Evolutionary conservation across 2,113 vertebrate species (phyloP).

Genomic region (Noctilio leporinus): DNA sequence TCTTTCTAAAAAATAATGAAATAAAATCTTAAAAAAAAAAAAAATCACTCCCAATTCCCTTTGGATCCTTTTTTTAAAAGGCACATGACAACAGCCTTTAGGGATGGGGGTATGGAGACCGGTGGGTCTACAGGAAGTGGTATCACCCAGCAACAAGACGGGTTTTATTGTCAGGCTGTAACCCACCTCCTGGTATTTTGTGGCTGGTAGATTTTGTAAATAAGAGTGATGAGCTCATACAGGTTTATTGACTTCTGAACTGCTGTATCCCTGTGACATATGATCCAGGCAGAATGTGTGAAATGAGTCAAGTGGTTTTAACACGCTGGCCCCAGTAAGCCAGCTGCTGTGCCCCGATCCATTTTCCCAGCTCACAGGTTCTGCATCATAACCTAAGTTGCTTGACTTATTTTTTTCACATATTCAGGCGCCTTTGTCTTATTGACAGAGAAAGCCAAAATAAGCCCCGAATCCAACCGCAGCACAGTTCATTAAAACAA

Average conservation of each 20-base stretch:
- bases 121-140: neutral
- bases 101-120: neutral
- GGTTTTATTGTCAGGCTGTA: neutral
- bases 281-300: constrained; percentile 5
- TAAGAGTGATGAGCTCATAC: neutral
- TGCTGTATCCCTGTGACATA: neutral
- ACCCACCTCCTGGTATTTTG: neutral
- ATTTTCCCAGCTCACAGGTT: constrained; percentile 31
- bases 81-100: neutral
- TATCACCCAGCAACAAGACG: neutral
- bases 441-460: neutral
- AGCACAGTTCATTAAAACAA: constrained; percentile 70
- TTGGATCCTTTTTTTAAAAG: neutral
- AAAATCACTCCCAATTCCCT: neutral
- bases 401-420: neutral
- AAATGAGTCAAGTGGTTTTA: neutral
- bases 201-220: neutral
- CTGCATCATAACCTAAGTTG: neutral
- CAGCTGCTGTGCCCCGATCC: rapidly evolving
- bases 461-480: constrained; percentile 47
- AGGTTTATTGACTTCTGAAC: neutral
- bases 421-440: constrained; percentile 13
- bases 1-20: no score
- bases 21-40: no score
- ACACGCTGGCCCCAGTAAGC: neutral